phyloP scores from a whole-genome alignment of 2,113 vertebrate species.

The Chlamydotis undulata region DNA sequence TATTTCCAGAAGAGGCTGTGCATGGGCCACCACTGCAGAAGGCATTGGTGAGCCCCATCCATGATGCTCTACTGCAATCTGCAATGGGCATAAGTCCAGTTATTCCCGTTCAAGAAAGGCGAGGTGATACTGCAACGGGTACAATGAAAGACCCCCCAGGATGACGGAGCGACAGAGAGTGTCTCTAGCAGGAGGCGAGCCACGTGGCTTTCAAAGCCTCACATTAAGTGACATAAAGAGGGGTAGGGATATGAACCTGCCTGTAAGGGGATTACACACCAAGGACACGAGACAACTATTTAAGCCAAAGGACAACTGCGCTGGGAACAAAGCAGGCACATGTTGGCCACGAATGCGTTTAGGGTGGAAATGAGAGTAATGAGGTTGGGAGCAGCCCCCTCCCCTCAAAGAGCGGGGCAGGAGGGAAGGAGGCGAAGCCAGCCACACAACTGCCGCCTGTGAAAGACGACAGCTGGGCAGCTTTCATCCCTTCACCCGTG shows the following conservation, averaged over 20 bases:
- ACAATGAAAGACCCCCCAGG: neutral
- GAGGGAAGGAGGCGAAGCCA: neutral
- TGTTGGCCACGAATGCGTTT: fast-evolving
- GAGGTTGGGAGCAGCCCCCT: neutral
- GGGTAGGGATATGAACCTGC: neutral
- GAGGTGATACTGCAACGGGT: neutral
- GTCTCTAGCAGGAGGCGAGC: neutral
- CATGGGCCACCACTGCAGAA: neutral
- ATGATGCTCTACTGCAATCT: neutral
- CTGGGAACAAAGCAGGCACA: neutral
- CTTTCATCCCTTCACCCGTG: fast-evolving
- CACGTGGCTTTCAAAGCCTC: neutral
- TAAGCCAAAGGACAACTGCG: neutral
- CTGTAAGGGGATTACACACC: neutral
- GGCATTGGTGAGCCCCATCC: neutral
- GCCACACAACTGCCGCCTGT: neutral
- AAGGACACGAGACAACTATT: neutral
- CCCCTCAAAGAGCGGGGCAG: neutral
- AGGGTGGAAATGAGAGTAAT: neutral
- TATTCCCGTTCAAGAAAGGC: neutral
- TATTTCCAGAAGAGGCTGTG: neutral
- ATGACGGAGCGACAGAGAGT: fast-evolving
- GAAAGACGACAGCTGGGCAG: neutral
- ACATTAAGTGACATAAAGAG: neutral
- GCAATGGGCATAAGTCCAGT: fast-evolving